phyloP scores from a whole-genome alignment of 64 coral and sea anemone genomes.

The Montipora cactus region DNA sequence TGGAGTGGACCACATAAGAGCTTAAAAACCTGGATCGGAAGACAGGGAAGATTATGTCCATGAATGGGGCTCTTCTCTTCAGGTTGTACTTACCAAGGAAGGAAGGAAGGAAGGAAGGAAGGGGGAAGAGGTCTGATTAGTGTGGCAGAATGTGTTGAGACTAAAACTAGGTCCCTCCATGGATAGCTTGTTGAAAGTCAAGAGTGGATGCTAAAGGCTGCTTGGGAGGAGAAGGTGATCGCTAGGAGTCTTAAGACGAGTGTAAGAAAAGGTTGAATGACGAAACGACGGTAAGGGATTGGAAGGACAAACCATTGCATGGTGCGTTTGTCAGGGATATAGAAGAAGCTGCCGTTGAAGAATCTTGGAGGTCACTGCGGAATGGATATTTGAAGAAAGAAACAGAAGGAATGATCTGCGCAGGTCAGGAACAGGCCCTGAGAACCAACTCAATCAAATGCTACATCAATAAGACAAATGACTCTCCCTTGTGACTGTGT shows the following conservation, averaged over 20 bases:
- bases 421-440: too few species aligned
- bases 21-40: not conserved
- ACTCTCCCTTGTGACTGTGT: conserved; percentile 11
- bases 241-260: too few species aligned
- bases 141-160: conserved; percentile 6
- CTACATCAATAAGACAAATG: conserved; percentile 6
- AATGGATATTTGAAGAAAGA: not conserved
- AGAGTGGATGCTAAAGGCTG: not conserved
- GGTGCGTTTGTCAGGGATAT: too few species aligned
- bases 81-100: not conserved
- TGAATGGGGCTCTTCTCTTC: conserved; percentile 1
- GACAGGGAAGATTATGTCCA: not conserved
- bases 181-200: not conserved
- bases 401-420: too few species aligned
- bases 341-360: too few species aligned
- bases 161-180: not conserved
- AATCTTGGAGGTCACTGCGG: too few species aligned
- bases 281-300: not conserved
- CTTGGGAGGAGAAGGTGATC: too few species aligned
- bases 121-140: conserved; percentile 8
- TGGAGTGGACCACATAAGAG: not conserved
- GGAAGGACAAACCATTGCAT: too few species aligned
- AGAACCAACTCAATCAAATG: not conserved
- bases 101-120: not conserved
- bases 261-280: not conserved